phyloP scores from a whole-genome alignment of 2,113 vertebrate genomes.

The Thryonomys swinderianus region DNA sequence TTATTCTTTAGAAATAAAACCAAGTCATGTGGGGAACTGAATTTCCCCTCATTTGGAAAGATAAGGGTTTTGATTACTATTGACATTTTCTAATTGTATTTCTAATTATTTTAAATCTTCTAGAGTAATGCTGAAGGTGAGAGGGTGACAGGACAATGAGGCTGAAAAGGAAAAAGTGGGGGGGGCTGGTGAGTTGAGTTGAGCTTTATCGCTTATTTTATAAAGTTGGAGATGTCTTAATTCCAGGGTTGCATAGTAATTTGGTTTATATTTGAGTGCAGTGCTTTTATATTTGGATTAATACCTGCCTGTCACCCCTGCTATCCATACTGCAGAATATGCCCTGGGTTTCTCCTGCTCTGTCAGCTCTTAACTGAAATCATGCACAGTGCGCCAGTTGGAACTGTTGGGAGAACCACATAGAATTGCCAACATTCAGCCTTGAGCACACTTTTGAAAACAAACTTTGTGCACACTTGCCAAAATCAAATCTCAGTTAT shows the following conservation, averaged over 20 bases:
- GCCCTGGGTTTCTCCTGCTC: fast-evolving
- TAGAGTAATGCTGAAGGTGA: not conserved
- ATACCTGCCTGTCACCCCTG: not conserved
- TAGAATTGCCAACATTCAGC: not conserved
- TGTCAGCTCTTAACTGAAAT: not conserved
- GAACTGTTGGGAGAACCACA: not conserved
- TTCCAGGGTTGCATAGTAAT: not conserved
- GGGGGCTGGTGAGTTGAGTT: not conserved
- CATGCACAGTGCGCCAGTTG: not conserved
- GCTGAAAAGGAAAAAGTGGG: not conserved
- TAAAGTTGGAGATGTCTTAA: not conserved
- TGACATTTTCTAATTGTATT: not conserved
- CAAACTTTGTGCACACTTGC: not conserved
- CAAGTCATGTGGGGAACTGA: not conserved
- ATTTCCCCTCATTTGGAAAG: slow-evolving; percentile 9
- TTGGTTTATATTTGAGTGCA: not conserved
- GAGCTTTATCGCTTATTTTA: not conserved
- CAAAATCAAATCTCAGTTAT: not conserved
- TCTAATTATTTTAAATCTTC: slow-evolving; percentile 25
- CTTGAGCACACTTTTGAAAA: not conserved
- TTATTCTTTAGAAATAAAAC: not conserved
- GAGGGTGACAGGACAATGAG: not conserved
- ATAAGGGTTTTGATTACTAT: not conserved
- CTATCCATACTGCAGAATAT: not conserved
- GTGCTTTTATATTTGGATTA: not conserved